phyloP scores from a whole-genome alignment of 2,797 vertebrate species.

The Sciurus carolinensis region DNA sequence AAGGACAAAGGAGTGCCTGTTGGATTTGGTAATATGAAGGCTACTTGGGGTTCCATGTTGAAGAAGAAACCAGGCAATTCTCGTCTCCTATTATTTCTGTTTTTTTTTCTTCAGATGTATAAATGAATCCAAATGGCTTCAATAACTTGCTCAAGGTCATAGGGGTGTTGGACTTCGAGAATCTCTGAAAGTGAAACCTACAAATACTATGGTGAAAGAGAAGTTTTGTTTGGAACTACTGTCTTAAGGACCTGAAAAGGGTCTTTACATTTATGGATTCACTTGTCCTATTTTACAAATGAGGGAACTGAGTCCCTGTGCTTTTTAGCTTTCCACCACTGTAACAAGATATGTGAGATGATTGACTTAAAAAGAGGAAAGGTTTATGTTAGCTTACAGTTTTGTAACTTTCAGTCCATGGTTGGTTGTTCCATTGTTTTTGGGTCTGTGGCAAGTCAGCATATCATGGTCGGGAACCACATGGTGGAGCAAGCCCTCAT shows the following conservation, averaged over 20 bases:
- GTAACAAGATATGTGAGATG: background rate
- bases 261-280: background rate
- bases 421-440: background rate
- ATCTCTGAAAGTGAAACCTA: background rate
- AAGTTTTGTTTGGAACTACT: background rate
- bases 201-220: background rate
- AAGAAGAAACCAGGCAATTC: background rate
- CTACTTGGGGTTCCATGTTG: background rate
- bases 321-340: background rate
- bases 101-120: conserved; percentile 14
- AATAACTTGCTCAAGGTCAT: background rate
- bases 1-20: background rate
- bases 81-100: background rate
- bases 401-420: background rate
- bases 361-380: background rate
- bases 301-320: background rate
- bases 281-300: background rate
- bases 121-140: background rate
- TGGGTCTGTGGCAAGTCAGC: too few species aligned
- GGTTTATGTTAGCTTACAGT: background rate
- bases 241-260: background rate
- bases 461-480: background rate
- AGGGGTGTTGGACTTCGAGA: background rate
- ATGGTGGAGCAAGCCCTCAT: background rate
- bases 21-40: background rate